Percentiles rank a stretch among this genome's conserved stretches.
Evolutionary conservation across 1,140 invertebrate species (phyloP).

Genomic region (Nebria ingens): DNA sequence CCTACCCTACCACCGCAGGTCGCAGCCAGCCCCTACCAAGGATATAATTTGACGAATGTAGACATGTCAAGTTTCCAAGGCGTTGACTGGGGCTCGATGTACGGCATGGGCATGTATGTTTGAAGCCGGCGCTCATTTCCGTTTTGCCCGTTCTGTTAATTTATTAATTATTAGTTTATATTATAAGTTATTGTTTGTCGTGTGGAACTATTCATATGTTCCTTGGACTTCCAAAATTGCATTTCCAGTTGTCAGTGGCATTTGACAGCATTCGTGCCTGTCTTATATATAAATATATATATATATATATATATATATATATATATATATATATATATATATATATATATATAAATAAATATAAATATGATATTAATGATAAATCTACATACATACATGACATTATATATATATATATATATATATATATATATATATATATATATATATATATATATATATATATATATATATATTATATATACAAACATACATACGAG

Average conservation of each 20-base stretch:
- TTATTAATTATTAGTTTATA: background rate
- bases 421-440: conserved; percentile 6
- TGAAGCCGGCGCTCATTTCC: conserved; percentile 35
- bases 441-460: no score
- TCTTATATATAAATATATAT: background rate
- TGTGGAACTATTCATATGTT: background rate
- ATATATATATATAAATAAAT: no score
- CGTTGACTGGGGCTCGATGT: conserved; percentile 81
- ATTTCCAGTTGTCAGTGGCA: conserved; percentile 12
- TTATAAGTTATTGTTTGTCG: background rate
- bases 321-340: no score
- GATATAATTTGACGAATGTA: conserved; percentile 74
- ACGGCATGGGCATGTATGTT: conserved; percentile 84
- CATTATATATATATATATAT: no score
- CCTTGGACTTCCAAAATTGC: conserved; percentile 8
- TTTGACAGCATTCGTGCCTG: conserved; percentile 12
- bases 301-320: no score
- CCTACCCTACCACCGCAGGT: conserved; percentile 44
- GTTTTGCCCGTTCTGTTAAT: conserved; percentile 18
- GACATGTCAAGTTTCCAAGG: conserved; percentile 86
- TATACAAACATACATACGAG: conserved; percentile 4
- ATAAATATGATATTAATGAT: no score
- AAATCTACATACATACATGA: conserved; percentile 10
- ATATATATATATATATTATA: no score
- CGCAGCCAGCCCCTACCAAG: conserved; percentile 61